A percentile compares a stretch with the other conserved stretches of the same genome.
Conservation (phyloP, 2,888 invertebrate species). For the Adelognathus sp. region DNA sequence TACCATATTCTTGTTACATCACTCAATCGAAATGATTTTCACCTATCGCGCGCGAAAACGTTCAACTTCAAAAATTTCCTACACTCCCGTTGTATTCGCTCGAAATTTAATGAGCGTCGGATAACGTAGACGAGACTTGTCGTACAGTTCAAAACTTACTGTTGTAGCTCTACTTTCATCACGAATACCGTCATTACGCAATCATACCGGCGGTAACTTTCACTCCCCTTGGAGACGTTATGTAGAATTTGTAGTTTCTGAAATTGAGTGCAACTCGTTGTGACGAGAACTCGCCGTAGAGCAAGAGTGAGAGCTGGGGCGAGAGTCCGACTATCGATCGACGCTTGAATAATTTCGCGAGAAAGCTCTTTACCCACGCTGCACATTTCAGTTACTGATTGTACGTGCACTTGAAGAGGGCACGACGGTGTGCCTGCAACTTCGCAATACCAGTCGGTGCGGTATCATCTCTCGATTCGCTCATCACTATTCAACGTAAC, state of each 20-base stretch:
- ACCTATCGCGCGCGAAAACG: too few relatives aligned
- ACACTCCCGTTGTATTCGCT: too few relatives aligned
- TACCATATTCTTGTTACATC: too few relatives aligned
- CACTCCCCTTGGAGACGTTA: slow-evolving; percentile 12
- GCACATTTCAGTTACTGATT: slow-evolving; percentile 71
- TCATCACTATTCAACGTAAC: slow-evolving; percentile 59
- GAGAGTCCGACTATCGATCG: slow-evolving; percentile 76
- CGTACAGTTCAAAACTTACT: neutral
- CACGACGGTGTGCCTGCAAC: slow-evolving; percentile 56
- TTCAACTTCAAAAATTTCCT: too few relatives aligned
- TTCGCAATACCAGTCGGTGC: slow-evolving; percentile 13
- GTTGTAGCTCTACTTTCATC: neutral
- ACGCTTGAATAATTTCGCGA: slow-evolving; percentile 78
- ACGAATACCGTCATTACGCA: neutral
- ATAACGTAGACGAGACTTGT: too few relatives aligned
- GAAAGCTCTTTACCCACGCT: slow-evolving; percentile 73
- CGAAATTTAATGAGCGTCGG: too few relatives aligned
- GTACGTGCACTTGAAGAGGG: slow-evolving; percentile 63
- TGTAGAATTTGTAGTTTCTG: slow-evolving; percentile 42
- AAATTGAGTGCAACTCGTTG: slow-evolving; percentile 35
- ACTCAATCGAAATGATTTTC: too few relatives aligned
- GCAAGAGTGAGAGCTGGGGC: slow-evolving; percentile 42
- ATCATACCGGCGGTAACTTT: neutral
- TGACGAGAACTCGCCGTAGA: neutral
- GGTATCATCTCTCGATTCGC: slow-evolving; percentile 57